phyloP scores from a whole-genome alignment of 2,888 invertebrate species.

The Junonia oenone region DNA sequence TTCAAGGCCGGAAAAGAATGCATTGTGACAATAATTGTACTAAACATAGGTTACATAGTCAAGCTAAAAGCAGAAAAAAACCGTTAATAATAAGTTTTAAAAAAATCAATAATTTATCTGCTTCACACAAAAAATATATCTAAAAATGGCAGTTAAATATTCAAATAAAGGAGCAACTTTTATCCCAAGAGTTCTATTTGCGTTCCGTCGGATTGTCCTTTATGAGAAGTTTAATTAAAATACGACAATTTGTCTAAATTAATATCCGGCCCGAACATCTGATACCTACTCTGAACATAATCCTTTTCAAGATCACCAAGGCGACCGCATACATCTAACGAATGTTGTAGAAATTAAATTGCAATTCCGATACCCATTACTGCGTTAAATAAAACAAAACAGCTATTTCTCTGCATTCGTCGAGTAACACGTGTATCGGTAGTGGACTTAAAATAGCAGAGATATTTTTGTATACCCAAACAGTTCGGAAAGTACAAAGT shows the following conservation, averaged over 20 bases:
- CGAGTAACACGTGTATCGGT: background rate
- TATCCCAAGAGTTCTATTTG: conserved; percentile 8
- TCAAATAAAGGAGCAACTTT: background rate
- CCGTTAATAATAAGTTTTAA: too few relatives aligned
- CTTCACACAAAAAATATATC: background rate
- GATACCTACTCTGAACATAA: conserved; percentile 32
- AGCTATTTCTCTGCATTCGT: background rate
- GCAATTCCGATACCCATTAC: background rate
- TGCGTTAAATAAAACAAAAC: background rate
- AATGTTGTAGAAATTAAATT: background rate
- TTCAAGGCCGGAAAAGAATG: conserved; percentile 37
- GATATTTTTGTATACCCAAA: conserved; percentile 2
- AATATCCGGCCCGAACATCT: conserved; percentile 37
- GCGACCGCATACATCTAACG: background rate
- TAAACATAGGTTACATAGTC: conserved; percentile 3
- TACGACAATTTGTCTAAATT: conserved; percentile 36
- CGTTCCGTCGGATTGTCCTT: background rate
- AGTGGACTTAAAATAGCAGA: conserved; percentile 3
- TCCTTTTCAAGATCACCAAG: conserved; percentile 10
- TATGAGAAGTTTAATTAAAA: conserved; percentile 40
- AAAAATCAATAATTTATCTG: background rate
- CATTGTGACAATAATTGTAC: conserved; percentile 1
- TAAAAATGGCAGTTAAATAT: background rate
- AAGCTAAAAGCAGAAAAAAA: too few relatives aligned
- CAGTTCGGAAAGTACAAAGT: background rate